Base-by-base conservation (phyloP, 2,888 invertebrate genomes). In the Adelognathus sp. region DNA sequence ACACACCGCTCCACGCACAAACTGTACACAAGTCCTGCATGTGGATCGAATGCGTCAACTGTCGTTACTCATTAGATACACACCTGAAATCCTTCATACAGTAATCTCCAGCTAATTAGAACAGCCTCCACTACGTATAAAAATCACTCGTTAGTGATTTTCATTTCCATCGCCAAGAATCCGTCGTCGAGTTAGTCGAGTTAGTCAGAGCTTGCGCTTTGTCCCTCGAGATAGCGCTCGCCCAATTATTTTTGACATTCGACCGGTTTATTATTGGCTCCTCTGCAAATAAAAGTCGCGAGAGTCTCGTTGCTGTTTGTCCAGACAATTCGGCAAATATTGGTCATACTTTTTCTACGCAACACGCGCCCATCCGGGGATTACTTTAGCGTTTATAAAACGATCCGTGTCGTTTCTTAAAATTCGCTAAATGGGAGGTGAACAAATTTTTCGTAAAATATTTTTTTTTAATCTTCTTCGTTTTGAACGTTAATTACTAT, bases 351-450 rank as follows among this genome's bases (percentile, higher is more conserved):
- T 16, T 11, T 33, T 58, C 36, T 44, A 46, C 44, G 29, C 39
- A 27, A 27, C 4, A 64, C 24, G 2, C 24, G 18, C 39, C 9
- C 50, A 41, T 33, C 16, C n/a, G 33, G 11, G 44, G 56, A n/a
- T n/a, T n/a, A n/a, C n/a, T n/a, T n/a, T n/a, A n/a, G n/a, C n/a
- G 27, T 39, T 9, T 27, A 27, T 7, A 33, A 18, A 27, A 36
- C 11, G 36, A 11, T 3, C 9, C 36, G n/a, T 5, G 21, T 7
- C 21, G 18, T 50, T 21, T 24, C 50, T 3, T 3, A 0, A 50
- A 24, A 50, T 50, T 5, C 21, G 9, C 9, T 14, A 27, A 39
- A 78, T 78, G 78, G 78, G 74, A 78, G 78, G 78, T 78, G 74
- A 11, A n/a, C 14, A 44, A 63, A 11, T 60, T 36, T 3, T 3